Evolutionary conservation across 1,140 invertebrate genomes (phyloP), one percentile per base, ranked within the genome.

Genomic region (Agrypnia vestita): DNA sequence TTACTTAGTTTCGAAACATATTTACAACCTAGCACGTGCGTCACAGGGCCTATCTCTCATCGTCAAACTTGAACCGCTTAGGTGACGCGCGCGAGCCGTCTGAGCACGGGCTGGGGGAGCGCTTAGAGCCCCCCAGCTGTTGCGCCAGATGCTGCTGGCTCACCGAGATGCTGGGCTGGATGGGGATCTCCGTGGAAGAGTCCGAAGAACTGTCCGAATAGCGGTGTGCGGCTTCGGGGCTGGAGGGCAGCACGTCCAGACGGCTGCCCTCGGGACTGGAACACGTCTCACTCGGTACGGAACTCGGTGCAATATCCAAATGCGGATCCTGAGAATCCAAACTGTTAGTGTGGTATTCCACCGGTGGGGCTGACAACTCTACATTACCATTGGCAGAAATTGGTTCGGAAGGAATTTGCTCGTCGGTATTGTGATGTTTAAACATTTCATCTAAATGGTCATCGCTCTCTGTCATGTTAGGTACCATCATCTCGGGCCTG

Each of bases 111-210:
- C 62, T 10, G 62, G 62, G 44, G 64, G 64, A 47, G 8, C 43
- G 43, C 21, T 25, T 51, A 35, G 13, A 21, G 69, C 51, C 78
- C 44, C 76, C 79, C 21, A 83, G 67, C 17, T 61, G 35, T 9
- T 78, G 76, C 44, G 78, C 79, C n/a, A 83, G 67, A 12, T 61
- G 35, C 10, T 78, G 76, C 17, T 81, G 80, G n/a, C 80, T 81
- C 3, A 83, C 61, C 6, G 77, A 79, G 46, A 83, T 81, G 44
- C 51, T 43, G 9, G 82, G 82, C 61, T 83, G 82, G 17, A 83
- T 72, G 13, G 82, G 82, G 35, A 83, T 81, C 51, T 81, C 82
- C 15, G 56, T 64, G 0, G 80, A 81, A 19, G 35, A 64, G 49
- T 81, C 74, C 4, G 80, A 81, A 11, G 79, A 81, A 8, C 78